phyloP scores from a whole-genome alignment of 1,140 invertebrate genomes.

The Polypedilum pembai region DNA sequence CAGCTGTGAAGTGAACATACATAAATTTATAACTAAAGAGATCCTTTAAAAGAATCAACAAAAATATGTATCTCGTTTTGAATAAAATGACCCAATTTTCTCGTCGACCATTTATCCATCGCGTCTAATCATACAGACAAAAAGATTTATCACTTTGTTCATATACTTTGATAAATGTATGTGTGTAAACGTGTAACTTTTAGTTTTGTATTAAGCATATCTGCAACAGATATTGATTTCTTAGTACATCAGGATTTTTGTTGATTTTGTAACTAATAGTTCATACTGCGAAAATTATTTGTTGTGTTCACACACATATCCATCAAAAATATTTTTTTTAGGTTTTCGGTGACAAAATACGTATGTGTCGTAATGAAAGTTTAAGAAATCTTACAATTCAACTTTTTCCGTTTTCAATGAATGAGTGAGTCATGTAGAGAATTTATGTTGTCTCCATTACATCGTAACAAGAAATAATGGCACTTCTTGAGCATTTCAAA shows the following conservation, averaged over 20 bases:
- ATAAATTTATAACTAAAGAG: neutral
- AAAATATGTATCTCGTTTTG: too few relatives aligned
- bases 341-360: neutral
- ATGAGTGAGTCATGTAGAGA: neutral
- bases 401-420: neutral
- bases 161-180: neutral
- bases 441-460: conserved; percentile 9
- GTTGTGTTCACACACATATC: neutral
- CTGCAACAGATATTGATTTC: neutral
- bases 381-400: neutral
- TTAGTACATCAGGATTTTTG: neutral
- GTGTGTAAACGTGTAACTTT: neutral
- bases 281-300: neutral
- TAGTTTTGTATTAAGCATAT: neutral
- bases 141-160: neutral
- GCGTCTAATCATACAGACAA: neutral
- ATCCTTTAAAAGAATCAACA: neutral
- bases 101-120: neutral
- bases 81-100: neutral
- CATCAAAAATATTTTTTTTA: neutral
- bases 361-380: neutral
- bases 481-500: neutral
- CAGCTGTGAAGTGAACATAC: too few relatives aligned
- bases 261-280: conserved; percentile 12
- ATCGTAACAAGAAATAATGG: neutral